Percentiles rank a stretch among this genome's conserved stretches.
Evolutionary conservation across 2,797 vertebrate genomes (phyloP).

Genomic region (Astyanax mexicanus): DNA sequence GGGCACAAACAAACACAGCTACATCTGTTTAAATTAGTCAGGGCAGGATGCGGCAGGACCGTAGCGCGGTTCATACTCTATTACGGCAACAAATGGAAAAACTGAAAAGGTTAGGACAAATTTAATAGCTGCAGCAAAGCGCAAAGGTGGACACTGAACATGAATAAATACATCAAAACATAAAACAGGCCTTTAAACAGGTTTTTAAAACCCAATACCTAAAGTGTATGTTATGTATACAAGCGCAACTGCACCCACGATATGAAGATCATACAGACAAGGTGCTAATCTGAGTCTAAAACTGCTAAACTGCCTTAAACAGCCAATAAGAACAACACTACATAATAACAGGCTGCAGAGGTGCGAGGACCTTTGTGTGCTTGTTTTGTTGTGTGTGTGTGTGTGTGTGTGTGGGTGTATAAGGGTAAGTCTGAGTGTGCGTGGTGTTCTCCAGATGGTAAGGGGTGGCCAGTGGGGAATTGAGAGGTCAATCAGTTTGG

Average conservation of each 20-base stretch:
- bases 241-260: background rate
- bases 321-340: no score
- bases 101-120: background rate
- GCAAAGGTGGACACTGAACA: background rate
- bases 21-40: slow-evolving; percentile 30
- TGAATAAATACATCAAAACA: background rate
- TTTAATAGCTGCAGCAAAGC: background rate
- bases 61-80: no score
- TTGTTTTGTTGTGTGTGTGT: slow-evolving; percentile 8
- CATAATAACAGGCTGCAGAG: no score
- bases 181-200: no score
- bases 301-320: background rate
- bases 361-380: slow-evolving; percentile 6
- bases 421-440: slow-evolving; percentile 52
- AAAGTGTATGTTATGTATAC: no score
- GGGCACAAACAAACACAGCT: slow-evolving; percentile 43
- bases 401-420: slow-evolving; percentile 10
- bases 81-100: slow-evolving; percentile 1
- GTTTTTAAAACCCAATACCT: no score
- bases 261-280: background rate
- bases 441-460: slow-evolving; percentile 79
- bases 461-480: slow-evolving; percentile 71
- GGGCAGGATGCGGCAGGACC: background rate
- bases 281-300: background rate
- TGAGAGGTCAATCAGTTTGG: slow-evolving; percentile 79